Base-by-base conservation (phyloP, 2,113 vertebrate genomes). In the Gallinago media region DNA sequence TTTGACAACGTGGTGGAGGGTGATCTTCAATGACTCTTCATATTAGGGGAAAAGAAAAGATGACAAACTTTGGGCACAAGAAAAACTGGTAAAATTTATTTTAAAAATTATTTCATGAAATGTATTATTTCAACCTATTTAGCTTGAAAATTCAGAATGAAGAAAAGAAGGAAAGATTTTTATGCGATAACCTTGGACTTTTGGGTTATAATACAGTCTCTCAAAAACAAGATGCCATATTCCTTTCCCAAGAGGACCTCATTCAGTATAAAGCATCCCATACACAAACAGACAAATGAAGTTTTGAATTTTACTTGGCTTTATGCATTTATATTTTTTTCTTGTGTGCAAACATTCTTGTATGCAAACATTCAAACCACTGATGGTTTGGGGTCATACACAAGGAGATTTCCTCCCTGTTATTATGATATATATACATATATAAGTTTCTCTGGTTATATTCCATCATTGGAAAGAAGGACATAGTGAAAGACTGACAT, bases 101-200 rank as follows among this genome's bases (percentile, higher is more conserved):
- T 79, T 2, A 0, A 40, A 61, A 55, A 12, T 3, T 17, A 31
- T 59, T 42, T 70, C 49, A 21, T 4, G 1, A 2, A 3, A 34
- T 22, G 17, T 79, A 38, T 58, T 44, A 16, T 80, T 71, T 71
- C 2, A 70, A 26, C 10, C 2, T 29, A 13, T 47, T 79, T 52
- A 63, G 6, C 4, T 32, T 40, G 18, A 61, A 15, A 79, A 32
- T 70, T 61, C 11, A 59, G 23, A 55, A 3, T 40, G 70, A 62
- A n/a, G 7, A 50, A 54, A 49, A 76, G 2, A 4, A 21, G 15
- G 29, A 78, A 68, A 58, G 0, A 4, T 21, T 3, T 67, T 54
- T 40, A 25, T 29, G 6, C 22, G 27, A 65, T 22, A 80, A n/a
- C 6, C 14, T 59, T 63, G 6, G 17, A 68, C 9, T 44, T 82